Percentiles rank a stretch among this genome's conserved stretches.
These are phyloP conservation scores for Danio jaintianensis DNA, from an alignment of 2,797 vertebrate species.

Conservation along the genomic window DNA sequence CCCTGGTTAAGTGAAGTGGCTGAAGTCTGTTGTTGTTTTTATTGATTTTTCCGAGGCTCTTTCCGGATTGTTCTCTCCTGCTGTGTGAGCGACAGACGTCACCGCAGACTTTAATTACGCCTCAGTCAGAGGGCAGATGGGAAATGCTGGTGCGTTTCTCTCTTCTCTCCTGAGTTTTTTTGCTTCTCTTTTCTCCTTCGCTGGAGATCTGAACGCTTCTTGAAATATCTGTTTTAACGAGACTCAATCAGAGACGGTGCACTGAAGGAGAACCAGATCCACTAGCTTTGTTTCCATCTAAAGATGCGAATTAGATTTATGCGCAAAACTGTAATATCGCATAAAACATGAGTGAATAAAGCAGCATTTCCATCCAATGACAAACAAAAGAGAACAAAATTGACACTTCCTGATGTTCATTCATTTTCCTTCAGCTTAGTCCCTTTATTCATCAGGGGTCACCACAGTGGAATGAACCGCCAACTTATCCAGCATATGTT, in stretches of 20 bases:
- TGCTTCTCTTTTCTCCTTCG: conserved; percentile 37
- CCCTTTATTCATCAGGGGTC: too few relatives aligned
- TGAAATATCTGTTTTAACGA: conserved; percentile 14
- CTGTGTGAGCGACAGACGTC: background rate
- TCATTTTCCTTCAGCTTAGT: too few relatives aligned
- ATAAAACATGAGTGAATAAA: too few relatives aligned
- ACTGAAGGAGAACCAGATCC: too few relatives aligned
- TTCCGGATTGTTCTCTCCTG: background rate
- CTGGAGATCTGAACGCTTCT: conserved; percentile 52
- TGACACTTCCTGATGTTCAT: too few relatives aligned
- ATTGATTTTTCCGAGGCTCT: background rate
- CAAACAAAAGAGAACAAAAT: too few relatives aligned
- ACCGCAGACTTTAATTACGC: conserved; percentile 11
- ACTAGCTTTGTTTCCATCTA: too few relatives aligned
- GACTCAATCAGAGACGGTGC: background rate
- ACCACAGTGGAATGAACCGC: too few relatives aligned
- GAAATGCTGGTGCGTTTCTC: background rate
- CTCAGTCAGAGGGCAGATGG: background rate
- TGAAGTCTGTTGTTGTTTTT: background rate
- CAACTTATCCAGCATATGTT: too few relatives aligned
- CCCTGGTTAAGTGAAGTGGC: background rate
- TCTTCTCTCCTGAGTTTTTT: conserved; percentile 33
- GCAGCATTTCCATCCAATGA: too few relatives aligned
- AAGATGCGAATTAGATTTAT: too few relatives aligned
- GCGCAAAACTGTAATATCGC: too few relatives aligned